Evolutionary conservation across 2,888 invertebrate genomes (phyloP), one percentile per base, ranked within the genome.

Genomic region (Lochmaea capreae): DNA sequence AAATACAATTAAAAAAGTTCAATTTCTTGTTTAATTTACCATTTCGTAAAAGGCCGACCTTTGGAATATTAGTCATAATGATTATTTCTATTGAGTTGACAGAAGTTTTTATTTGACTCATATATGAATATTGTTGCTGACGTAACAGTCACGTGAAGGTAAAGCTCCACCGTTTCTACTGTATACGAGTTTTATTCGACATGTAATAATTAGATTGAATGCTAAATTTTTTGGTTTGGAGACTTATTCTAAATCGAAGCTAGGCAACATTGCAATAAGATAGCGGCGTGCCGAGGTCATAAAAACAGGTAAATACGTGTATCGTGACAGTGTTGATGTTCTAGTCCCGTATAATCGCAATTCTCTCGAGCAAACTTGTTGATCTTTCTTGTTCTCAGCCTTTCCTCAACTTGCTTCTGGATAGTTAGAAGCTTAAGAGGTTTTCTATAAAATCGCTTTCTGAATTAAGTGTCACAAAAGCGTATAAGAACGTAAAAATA

Each of bases 271-370:
- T n/a, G 49, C 49, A 49, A 49, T 49, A n/a, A 49, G 3, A 8
- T n/a, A 5, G 49, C 14, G 18, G 54, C 54, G 18, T 54, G 54
- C 11, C 54, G 54, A 54, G 54, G 54, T 54, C 18, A 54, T 18
- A 54, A 54, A 54, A 54, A 54, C 54, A 54, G 54, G 54, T 54
- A 16, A 11, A 54, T 54, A 16, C 54, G 18, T 54, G 54, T 54
- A 18, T 54, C 54, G 54, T 18, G 54, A 18, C 18, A 54, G 54
- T 18, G 18, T 4, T 49, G 49, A 49, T 49, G 49, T 49, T 49
- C 49, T 8, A 49, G n/a, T n/a, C 49, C 49, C 49, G 49, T 49
- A n/a, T 49, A n/a, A n/a, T 49, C 6, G 49, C 14, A 49, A 49
- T 49, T 49, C 49, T 49, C 49, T 49, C 16, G 54, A 54, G 18